Conservation (phyloP, 2,888 invertebrate genomes). For the Mayetiola destructor region DNA sequence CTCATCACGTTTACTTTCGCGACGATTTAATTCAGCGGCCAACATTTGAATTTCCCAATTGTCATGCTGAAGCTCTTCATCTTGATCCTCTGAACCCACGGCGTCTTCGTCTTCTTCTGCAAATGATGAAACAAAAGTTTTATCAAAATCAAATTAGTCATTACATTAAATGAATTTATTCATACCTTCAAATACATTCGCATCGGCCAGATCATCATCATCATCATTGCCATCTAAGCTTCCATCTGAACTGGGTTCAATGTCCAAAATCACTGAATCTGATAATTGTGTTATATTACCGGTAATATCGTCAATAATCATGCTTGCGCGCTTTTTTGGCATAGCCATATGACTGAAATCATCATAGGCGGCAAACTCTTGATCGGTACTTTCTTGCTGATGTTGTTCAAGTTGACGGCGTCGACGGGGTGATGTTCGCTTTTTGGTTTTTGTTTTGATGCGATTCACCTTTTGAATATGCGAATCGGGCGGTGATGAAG, state of each 20-base stretch:
- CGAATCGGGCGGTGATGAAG: conserved; percentile 40
- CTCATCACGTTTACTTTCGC: conserved; percentile 34
- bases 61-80: conserved; percentile 32
- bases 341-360: conserved; percentile 33
- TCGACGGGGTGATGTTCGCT: conserved; percentile 29
- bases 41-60: conserved; percentile 71
- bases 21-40: conserved; percentile 53
- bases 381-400: conserved; percentile 58
- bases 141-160: too few species aligned
- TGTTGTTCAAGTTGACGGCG: conserved; percentile 34
- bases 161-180: not conserved
- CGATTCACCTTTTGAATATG: conserved; percentile 21
- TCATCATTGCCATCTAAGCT: conserved; percentile 28
- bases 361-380: conserved; percentile 45
- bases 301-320: conserved; percentile 28
- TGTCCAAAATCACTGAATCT: conserved; percentile 32
- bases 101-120: conserved; percentile 18
- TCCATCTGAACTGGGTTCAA: conserved; percentile 30
- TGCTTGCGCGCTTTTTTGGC: conserved; percentile 32
- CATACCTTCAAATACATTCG: not conserved
- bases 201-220: conserved; percentile 21
- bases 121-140: too few species aligned
- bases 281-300: conserved; percentile 36
- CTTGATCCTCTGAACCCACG: conserved; percentile 21
- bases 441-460: conserved; percentile 33